A percentile compares a stretch with the other conserved stretches of the same genome.
phyloP scores from a whole-genome alignment of 2,888 invertebrate species.

The Orthosia cruda region DNA sequence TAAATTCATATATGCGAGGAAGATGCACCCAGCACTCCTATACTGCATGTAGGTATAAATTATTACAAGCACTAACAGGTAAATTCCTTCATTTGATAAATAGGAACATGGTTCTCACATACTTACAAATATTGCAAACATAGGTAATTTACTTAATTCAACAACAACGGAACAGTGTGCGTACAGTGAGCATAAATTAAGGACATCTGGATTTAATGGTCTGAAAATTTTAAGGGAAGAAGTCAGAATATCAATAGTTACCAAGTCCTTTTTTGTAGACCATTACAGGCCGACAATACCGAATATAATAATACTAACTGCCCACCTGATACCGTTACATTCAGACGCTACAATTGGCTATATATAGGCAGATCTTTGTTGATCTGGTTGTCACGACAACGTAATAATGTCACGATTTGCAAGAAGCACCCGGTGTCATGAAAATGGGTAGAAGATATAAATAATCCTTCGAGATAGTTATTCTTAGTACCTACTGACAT shows the following conservation, averaged over 20 bases:
- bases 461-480: not conserved
- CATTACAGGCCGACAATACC: not conserved
- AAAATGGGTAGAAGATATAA: constrained; percentile 9
- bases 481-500: not conserved
- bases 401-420: not conserved
- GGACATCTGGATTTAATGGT: not conserved
- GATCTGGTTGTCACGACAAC: constrained; percentile 18
- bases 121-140: too few species aligned
- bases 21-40: too few species aligned
- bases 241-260: not conserved
- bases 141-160: too few species aligned
- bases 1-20: too few species aligned
- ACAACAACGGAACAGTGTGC: too few species aligned
- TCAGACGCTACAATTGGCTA: not conserved
- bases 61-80: too few species aligned
- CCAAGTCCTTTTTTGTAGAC: not conserved
- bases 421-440: not conserved
- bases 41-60: too few species aligned
- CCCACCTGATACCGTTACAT: constrained; percentile 10
- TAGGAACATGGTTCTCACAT: too few species aligned
- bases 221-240: not conserved
- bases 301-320: not conserved
- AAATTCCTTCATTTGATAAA: too few species aligned
- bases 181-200: not conserved
- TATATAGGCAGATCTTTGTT: not conserved